Evolutionary conservation across 2,113 vertebrate species (phyloP).

Genomic region (Ceyx melanurus): DNA sequence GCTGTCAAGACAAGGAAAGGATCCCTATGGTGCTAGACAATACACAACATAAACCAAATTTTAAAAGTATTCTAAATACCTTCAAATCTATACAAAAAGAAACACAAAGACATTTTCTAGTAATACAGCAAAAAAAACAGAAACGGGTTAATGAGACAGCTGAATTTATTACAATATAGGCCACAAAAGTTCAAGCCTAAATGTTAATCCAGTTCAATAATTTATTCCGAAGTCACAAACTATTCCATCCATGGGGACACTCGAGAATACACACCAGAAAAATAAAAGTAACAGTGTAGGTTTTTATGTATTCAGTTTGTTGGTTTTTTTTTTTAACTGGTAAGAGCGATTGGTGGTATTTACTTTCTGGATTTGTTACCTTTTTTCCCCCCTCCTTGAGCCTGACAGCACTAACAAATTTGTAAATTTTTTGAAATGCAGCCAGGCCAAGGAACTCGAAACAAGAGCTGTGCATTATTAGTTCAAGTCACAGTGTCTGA

Average conservation of each 20-base stretch:
- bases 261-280: background rate
- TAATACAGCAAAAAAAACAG: background rate
- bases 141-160: rapidly evolving
- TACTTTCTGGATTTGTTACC: background rate
- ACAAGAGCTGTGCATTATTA: background rate
- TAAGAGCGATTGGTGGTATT: background rate
- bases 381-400: background rate
- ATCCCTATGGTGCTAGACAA: background rate
- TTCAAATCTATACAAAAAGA: background rate
- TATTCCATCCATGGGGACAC: background rate
- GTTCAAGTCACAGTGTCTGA: background rate
- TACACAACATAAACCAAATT: background rate
- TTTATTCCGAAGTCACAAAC: background rate
- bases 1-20: background rate
- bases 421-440: background rate
- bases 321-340: background rate
- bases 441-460: background rate
- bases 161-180: background rate
- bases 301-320: background rate
- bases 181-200: background rate
- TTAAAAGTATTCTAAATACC: background rate
- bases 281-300: background rate
- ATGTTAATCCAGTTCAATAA: background rate
- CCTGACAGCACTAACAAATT: background rate
- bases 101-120: background rate